Evolutionary conservation across 2,113 vertebrate species (phyloP), one percentile per base, ranked within the genome.

Genomic region (Mustelus asterias): DNA sequence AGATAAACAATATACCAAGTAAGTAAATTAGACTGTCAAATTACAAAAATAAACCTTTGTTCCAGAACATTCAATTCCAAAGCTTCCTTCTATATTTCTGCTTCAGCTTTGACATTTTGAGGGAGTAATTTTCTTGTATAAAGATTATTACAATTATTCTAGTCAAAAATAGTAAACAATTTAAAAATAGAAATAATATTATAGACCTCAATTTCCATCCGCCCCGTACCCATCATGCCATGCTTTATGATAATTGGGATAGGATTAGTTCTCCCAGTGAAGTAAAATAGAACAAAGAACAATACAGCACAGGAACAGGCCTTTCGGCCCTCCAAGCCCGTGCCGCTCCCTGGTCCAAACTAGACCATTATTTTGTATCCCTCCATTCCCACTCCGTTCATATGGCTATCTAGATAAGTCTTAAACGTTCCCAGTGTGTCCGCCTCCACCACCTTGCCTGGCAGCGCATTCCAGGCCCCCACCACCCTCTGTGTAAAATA

Each of bases 121-220:
- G n/a, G 33, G 58, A 18, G 7, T 92, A 63, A 63, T 92, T 90
- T 92, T 20, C 60, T 33, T 33, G 24, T 6, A 4, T 67, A 69
- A 41, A 69, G 63, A 94, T 8, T 24, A 70, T 69, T 44, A 44
- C 41, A 95, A 48, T 89, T 33, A 58, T 54, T 88, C 48, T 89
- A 58, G 4, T 58, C 22, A 58, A 29, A 95, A 72, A 22, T 92
- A n/a, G 60, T 65, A 67, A 93, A 93, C 18, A 92, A 22, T 20
- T 20, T 65, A 22, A 67, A 54, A 95, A 60, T 33, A 48, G 11
- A 48, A 26, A 72, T 48, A 16, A 72, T 70, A 48, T 6, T 16
- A 69, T 67, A 70, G 26, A 95, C 41, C 93, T 95, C 65, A n/a
- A 76, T 95, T 54, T 95, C 26, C 44, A 95, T 95, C 44, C 69